Base-by-base conservation (phyloP, 1,140 invertebrate genomes). In the Sinonovacula constricta region DNA sequence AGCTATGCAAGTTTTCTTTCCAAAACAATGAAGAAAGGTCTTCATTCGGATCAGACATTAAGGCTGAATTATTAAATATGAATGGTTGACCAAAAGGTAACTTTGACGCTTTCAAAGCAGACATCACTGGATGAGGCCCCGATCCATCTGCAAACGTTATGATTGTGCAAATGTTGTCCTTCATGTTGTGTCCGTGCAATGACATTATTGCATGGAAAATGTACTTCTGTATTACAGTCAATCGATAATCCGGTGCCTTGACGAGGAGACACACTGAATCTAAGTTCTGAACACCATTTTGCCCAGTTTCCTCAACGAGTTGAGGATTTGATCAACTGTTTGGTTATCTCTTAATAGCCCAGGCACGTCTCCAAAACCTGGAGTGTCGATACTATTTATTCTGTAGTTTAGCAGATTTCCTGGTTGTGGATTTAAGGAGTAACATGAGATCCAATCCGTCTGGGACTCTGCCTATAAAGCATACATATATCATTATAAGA, bases 111-210 rank as follows among this genome's bases (percentile, higher is more conserved):
- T 33, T 75, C 24, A 79, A 33, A 22, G 77, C 77, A 31, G 49
- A 57, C 24, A 85, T 39, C 15, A 82, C 83, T n/a, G n/a, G n/a
- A 24, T 60, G 68, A 1, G 77, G 62, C 18, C 15, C 26, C 3
- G 33, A 66, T 1, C 51, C 54, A 33, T 85, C 83, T 26, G 79
- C 63, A 76, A 85, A 85, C 3, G 83, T 81, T 30, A 80, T 66
- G 30, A 85, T 14, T 0, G 65, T 15, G 62, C 72, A 82, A 22
- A 85, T 82, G 45, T 85, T 85, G 15, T 81, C 53, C 45, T 33
- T 56, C 24, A 85, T 80, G 68, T 85, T 77, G 59, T 80, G 54
- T 31, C 80, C 80, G 71, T 85, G 85, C 2, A n/a, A n/a, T n/a
- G n/a, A n/a, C n/a, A n/a, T n/a, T n/a, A n/a, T n/a, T n/a, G n/a